phyloP scores from a whole-genome alignment of 2,888 invertebrate species.

The Vandiemenella viatica region DNA sequence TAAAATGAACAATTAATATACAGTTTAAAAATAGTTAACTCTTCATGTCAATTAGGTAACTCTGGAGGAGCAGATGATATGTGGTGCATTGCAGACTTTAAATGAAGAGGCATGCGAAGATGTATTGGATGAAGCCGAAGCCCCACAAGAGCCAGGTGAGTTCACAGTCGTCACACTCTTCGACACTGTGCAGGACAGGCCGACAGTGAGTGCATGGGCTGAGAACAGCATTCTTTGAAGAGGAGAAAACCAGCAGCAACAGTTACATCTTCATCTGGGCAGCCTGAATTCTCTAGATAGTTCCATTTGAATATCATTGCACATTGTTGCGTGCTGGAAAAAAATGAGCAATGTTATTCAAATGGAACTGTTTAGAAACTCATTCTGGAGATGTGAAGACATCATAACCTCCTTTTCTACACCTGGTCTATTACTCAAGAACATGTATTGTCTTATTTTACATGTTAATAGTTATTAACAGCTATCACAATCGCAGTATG shows the following conservation, averaged over 20 bases:
- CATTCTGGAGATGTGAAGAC: background rate
- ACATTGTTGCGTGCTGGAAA: conserved; percentile 1
- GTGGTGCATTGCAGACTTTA: conserved; percentile 78
- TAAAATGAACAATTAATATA: too few species aligned
- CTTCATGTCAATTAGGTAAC: conserved; percentile 48
- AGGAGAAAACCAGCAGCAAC: background rate
- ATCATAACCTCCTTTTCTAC: too few species aligned
- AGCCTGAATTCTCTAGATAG: background rate
- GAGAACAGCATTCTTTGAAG: too few species aligned
- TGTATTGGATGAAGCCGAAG: conserved; percentile 50
- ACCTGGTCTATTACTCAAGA: too few species aligned
- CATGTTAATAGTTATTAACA: too few species aligned
- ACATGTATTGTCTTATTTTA: too few species aligned
- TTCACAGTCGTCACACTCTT: conserved; percentile 7
- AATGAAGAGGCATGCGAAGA: conserved; percentile 90
- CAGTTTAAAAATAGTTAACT: too few species aligned
- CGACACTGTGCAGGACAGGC: background rate
- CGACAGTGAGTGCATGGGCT: too few species aligned
- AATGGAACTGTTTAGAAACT: conserved; percentile 3
- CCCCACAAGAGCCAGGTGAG: conserved; percentile 14
- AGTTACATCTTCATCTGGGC: background rate
- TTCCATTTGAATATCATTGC: conserved; percentile 4
- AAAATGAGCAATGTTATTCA: conserved; percentile 5
- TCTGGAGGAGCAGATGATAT: conserved; percentile 88
- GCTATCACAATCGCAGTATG: too few species aligned